Percentiles rank a stretch among this genome's conserved stretches.
Conservation (phyloP, 30 jellyfish, hydroid and myxozoan species). For the Rhopilema esculentum region DNA sequence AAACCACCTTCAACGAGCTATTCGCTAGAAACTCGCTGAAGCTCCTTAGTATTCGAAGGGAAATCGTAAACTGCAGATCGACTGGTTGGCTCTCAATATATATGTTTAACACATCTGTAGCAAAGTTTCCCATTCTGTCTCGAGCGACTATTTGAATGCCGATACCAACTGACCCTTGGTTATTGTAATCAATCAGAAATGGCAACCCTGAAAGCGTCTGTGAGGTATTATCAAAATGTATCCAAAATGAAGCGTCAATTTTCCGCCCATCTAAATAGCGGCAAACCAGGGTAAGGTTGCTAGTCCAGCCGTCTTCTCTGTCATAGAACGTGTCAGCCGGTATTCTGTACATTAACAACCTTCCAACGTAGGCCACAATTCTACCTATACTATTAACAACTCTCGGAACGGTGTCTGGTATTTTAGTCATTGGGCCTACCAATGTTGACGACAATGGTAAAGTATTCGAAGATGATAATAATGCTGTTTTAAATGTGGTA, state of each 20-base stretch:
- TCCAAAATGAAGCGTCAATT: slow-evolving; percentile 40
- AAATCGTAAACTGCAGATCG: slow-evolving; percentile 32
- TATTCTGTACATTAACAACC: slow-evolving; percentile 22
- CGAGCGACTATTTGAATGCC: slow-evolving; percentile 35
- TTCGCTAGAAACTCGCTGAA: slow-evolving; percentile 23
- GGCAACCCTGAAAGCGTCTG: slow-evolving; percentile 65
- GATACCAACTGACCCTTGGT: slow-evolving; percentile 35
- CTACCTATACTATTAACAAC: slow-evolving; percentile 62
- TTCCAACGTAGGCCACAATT: slow-evolving; percentile 52
- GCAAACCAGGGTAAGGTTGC: slow-evolving; percentile 31
- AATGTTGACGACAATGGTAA: neutral
- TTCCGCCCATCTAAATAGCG: slow-evolving; percentile 48
- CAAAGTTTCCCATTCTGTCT: slow-evolving; percentile 45
- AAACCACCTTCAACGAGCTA: slow-evolving; percentile 21
- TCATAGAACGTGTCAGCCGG: slow-evolving; percentile 77
- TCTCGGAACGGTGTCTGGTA: slow-evolving; percentile 47
- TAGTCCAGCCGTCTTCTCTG: slow-evolving; percentile 60
- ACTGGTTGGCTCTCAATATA: slow-evolving; percentile 24
- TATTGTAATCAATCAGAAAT: slow-evolving; percentile 19
- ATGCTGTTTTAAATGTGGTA: neutral
- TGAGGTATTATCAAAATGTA: slow-evolving; percentile 42
- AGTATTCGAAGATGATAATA: neutral
- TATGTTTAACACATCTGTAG: slow-evolving; percentile 64
- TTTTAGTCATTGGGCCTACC: slow-evolving; percentile 2
- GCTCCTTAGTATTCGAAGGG: slow-evolving; percentile 35